Evolutionary conservation across 1,140 invertebrate species (phyloP), one percentile per base, ranked within the genome.

Genomic region (Euura saliciscinereae): DNA sequence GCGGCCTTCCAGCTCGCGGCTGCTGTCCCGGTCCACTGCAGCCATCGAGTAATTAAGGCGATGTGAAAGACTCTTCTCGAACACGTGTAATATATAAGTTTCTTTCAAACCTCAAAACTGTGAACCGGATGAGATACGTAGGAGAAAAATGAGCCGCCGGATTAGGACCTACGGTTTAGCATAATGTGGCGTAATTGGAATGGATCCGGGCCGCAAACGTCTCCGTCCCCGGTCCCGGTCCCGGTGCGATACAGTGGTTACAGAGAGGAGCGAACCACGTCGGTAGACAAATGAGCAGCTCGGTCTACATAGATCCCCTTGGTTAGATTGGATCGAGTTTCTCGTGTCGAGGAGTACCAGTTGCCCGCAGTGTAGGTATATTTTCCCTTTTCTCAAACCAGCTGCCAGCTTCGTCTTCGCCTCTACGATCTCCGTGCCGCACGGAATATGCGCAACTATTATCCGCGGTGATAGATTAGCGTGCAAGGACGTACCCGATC

Each of bases 121-220:
- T 59, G 71, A 70, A 64, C 28, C 44, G 70, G 68, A 76, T 5
- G 68, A 70, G 42, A 28, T 28, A 45, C 43, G 43, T 64, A 51
- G 45, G 10, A 68, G 59, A 44, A 43, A 43, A 28, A 28, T 28
- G 28, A 28, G 28, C 28, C 28, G 28, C 10, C 51, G 51, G 13
- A 59, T 59, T 59, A 59, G 51, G 13, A n/a, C 8, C 10, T 59
- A 11, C 13, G 51, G 51, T 59, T 59, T 59, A 59, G 13, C 51
- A 59, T 59, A 59, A 59, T 59, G 51, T 59, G 51, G 51, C 51
- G 51, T 59, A 59, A 59, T 59, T 59, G 51, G 51, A 59, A 59
- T 59, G 51, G 51, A 59, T 59, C 10, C 51, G 51, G 6, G 51
- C 51, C 51, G 51, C 13, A n/a, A n/a, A n/a, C 13, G 13, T 59